phyloP scores from a whole-genome alignment of 2,888 invertebrate genomes.

The Pachymerium ferrugineum region DNA sequence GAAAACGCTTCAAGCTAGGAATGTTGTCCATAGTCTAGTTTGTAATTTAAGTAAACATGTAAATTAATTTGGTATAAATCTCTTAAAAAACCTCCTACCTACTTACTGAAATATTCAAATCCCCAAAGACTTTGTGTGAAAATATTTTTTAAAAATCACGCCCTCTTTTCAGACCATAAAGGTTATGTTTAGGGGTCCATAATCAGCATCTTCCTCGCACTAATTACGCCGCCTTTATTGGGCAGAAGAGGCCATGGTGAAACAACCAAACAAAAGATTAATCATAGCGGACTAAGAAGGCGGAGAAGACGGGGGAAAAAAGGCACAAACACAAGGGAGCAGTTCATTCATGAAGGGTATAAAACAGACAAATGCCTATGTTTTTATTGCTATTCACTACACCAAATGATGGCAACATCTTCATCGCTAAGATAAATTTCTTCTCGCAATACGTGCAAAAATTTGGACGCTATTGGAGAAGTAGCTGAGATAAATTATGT shows the following conservation, averaged over 20 bases:
- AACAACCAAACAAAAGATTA: conserved; percentile 25
- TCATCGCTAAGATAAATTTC: conserved; percentile 2
- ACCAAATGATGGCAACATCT: not conserved
- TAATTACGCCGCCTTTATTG: conserved; percentile 22
- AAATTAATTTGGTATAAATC: conserved; percentile 19
- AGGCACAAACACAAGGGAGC: conserved; percentile 21
- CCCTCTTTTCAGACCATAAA: not conserved
- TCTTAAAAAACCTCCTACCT: conserved; percentile 2
- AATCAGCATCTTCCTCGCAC: conserved; percentile 22
- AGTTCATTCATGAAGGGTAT: conserved; percentile 25
- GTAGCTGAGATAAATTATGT: not conserved
- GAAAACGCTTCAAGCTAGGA: conserved; percentile 7
- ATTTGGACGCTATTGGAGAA: not conserved
- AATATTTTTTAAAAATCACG: not conserved
- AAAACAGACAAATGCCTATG: conserved; percentile 10
- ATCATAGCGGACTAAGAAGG: conserved; percentile 22
- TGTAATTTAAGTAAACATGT: conserved; percentile 11
- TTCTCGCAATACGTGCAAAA: not conserved
- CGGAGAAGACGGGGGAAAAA: not conserved
- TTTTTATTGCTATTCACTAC: conserved; percentile 24
- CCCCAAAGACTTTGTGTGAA: not conserved
- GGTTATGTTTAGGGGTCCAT: conserved; percentile 19
- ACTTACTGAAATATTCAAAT: not conserved
- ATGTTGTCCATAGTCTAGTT: not conserved
- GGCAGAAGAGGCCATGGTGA: conserved; percentile 20